Conservation (phyloP, 2,888 invertebrate genomes). For the Lacanobia wlatinum region DNA sequence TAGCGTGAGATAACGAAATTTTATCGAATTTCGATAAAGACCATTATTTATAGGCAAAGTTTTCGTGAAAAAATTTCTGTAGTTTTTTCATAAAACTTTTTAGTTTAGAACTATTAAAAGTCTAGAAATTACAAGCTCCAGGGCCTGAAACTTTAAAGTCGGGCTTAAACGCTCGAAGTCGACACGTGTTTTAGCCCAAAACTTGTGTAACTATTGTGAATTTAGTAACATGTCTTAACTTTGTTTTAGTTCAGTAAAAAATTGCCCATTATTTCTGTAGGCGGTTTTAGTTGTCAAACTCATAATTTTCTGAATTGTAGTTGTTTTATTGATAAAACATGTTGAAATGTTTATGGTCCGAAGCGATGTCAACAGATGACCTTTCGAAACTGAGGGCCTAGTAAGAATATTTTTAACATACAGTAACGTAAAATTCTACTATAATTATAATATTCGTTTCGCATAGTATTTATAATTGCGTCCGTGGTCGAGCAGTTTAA, state of each 20-base stretch:
- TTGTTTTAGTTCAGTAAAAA: not conserved
- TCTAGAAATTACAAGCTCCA: constrained; percentile 24
- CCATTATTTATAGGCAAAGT: constrained; percentile 56
- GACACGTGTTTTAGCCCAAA: constrained; percentile 35
- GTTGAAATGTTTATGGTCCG: no score
- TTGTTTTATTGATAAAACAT: no score
- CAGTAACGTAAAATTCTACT: no score
- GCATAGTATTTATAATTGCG: no score
- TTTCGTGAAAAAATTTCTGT: constrained; percentile 23
- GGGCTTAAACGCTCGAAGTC: constrained; percentile 31
- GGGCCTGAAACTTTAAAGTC: constrained; percentile 21
- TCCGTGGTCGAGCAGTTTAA: no score
- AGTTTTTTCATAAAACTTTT: constrained; percentile 36
- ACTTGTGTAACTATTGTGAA: not conserved
- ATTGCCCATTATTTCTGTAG: not conserved
- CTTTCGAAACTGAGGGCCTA: no score
- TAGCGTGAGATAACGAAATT: constrained; percentile 22
- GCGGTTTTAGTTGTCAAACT: not conserved
- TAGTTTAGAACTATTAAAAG: constrained; percentile 37
- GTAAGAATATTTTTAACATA: no score
- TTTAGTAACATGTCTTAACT: constrained; percentile 1
- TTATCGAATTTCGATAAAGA: constrained; percentile 55
- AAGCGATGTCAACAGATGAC: no score
- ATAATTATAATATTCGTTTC: no score
- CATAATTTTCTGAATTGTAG: not conserved